Evolutionary conservation across 2,888 invertebrate genomes (phyloP).

Genomic region (Ashinkailepas kermadecensis): DNA sequence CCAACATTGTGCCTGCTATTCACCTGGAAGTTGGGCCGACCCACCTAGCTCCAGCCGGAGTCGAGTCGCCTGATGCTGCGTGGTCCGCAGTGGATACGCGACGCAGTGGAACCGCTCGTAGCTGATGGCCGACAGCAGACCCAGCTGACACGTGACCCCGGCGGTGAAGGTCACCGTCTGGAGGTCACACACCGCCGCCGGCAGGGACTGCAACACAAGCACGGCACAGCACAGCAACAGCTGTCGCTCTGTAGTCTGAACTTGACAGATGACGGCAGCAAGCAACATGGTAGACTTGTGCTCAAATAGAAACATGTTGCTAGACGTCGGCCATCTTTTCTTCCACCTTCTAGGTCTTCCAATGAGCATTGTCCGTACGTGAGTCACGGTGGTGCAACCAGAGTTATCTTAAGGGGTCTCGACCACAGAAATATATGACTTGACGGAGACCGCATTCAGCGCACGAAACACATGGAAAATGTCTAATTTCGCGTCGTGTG

Average conservation of each 20-base stretch:
- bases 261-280: not conserved
- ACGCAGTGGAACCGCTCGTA: slow-evolving; percentile 6
- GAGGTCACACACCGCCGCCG: not conserved
- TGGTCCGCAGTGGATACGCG: not conserved
- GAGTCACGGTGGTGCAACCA: too few species aligned
- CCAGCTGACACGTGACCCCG: slow-evolving; percentile 1
- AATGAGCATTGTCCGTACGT: too few species aligned
- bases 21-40: not conserved
- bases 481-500: too few species aligned
- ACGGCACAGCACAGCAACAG: not conserved
- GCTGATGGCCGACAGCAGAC: slow-evolving; percentile 13
- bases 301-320: not conserved
- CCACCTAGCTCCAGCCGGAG: not conserved
- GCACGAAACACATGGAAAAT: too few species aligned
- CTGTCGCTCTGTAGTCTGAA: not conserved
- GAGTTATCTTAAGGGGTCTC: too few species aligned
- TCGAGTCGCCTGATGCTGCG: not conserved
- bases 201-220: not conserved
- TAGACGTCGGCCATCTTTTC: too few species aligned
- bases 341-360: not conserved
- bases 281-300: not conserved
- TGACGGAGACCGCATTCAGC: too few species aligned
- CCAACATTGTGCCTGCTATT: not conserved
- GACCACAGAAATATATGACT: too few species aligned
- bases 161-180: slow-evolving; percentile 5